Conservation (phyloP, 2,797 vertebrate genomes). For the Falco cherrug region DNA sequence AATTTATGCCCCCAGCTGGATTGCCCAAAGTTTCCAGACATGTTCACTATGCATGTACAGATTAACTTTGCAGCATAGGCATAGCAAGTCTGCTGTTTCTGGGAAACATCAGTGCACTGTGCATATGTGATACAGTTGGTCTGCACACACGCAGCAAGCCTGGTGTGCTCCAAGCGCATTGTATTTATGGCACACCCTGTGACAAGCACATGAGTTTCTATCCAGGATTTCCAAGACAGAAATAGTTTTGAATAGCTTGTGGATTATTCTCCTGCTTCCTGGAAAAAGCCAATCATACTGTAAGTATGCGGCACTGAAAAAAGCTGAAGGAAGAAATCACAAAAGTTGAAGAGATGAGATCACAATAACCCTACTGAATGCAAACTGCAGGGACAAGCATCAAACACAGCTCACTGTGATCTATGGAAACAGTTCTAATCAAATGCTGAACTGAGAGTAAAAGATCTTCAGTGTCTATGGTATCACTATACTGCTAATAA, state of each 20-base stretch:
- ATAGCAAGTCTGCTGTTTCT: neutral
- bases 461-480: neutral
- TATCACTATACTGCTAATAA: neutral
- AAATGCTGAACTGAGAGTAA: neutral
- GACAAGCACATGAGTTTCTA: neutral
- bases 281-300: neutral
- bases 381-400: neutral
- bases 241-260: neutral
- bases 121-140: neutral
- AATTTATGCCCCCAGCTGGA: neutral
- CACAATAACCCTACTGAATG: neutral
- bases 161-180: neutral
- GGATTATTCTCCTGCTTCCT: neutral
- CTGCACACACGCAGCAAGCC: fast-evolving
- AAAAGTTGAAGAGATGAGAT: neutral
- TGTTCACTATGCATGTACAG: neutral
- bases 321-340: neutral
- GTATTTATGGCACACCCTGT: neutral
- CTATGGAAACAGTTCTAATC: neutral
- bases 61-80: slow-evolving; percentile 11
- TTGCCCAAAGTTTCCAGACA: slow-evolving; percentile 48
- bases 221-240: neutral
- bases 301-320: neutral
- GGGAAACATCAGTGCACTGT: neutral
- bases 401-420: neutral